phyloP scores from a whole-genome alignment of 2,113 vertebrate species.

The Ploceus nigricollis region DNA sequence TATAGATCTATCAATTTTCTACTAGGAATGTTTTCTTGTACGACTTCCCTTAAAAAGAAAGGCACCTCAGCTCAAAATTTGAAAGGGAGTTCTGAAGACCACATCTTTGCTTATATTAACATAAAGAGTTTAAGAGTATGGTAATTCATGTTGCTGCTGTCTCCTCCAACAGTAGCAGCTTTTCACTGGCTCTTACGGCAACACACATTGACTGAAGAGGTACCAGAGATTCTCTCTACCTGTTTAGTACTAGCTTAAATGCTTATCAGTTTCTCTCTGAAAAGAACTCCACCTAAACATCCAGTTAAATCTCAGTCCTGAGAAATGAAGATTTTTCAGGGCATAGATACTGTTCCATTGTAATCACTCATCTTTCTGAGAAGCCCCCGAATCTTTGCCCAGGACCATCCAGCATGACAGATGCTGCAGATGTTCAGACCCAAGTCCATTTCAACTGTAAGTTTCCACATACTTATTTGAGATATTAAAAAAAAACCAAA shows the following conservation, averaged over 20 bases:
- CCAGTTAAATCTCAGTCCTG: background rate
- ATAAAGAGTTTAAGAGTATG: background rate
- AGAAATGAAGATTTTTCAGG: background rate
- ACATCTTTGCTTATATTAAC: background rate
- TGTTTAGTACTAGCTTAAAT: background rate
- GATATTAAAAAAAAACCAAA: background rate
- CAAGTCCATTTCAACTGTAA: background rate
- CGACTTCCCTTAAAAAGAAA: background rate
- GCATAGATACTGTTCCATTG: background rate
- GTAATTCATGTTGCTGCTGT: background rate
- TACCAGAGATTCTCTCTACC: background rate
- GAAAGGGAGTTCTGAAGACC: background rate
- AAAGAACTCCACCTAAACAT: accelerated
- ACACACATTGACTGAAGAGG: background rate
- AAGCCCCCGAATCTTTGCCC: background rate
- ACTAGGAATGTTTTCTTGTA: background rate
- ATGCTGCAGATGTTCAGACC: background rate
- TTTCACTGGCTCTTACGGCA: background rate
- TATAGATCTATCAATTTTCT: background rate
- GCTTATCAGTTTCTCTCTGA: background rate
- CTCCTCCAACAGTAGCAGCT: background rate
- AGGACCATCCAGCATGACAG: accelerated
- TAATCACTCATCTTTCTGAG: background rate
- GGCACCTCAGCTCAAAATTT: background rate
- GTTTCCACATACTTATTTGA: background rate